Conservation (phyloP, 1,140 invertebrate genomes). For the Sycobia sp. region DNA sequence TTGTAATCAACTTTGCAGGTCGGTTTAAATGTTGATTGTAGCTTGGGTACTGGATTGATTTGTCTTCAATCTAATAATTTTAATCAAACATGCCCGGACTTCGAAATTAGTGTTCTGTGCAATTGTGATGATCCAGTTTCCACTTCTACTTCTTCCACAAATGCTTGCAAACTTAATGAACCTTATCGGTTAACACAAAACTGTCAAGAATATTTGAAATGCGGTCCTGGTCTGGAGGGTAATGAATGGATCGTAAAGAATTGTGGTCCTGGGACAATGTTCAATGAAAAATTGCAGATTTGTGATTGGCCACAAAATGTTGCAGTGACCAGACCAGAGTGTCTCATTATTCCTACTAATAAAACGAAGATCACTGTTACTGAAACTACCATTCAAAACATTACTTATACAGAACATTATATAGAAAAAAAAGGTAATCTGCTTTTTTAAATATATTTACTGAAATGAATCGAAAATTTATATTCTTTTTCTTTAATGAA, state of each 20-base stretch:
- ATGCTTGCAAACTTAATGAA: constrained; percentile 51
- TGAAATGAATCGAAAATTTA: too few species aligned
- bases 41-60: constrained; percentile 71
- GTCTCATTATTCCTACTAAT: too few species aligned
- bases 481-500: too few species aligned
- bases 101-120: constrained; percentile 76
- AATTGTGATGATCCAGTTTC: constrained; percentile 61
- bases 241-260: constrained; percentile 62
- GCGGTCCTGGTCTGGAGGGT: constrained; percentile 52
- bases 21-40: constrained; percentile 76
- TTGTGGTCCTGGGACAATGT: constrained; percentile 66
- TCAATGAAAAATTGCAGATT: constrained; percentile 66
- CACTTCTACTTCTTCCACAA: constrained; percentile 4
- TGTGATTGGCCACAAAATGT: constrained; percentile 71
- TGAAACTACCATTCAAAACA: too few species aligned
- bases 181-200: constrained; percentile 62
- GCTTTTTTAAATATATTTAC: too few species aligned
- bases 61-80: constrained; percentile 62
- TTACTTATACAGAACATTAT: too few species aligned
- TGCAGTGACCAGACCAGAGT: constrained; percentile 66
- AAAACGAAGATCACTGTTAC: too few species aligned
- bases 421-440: too few species aligned
- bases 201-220: constrained; percentile 62
- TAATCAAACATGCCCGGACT: constrained; percentile 66
- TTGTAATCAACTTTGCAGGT: constrained; percentile 47